Base-by-base conservation (phyloP, 1,140 invertebrate species). In the Pteromalus puparum region DNA sequence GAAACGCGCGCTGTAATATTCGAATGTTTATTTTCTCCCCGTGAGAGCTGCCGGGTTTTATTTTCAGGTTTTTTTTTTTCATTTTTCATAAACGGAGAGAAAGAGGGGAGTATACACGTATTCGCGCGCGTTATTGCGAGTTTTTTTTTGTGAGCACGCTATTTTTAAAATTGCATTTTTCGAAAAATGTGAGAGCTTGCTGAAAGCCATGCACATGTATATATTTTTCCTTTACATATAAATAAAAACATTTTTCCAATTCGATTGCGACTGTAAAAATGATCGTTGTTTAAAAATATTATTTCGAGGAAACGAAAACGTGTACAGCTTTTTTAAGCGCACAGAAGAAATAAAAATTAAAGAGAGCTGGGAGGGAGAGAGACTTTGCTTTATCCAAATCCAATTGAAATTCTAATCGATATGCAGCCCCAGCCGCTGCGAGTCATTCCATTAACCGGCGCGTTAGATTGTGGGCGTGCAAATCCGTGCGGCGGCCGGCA, bases 131-230 rank as follows among this genome's bases (percentile, higher is more conserved):
- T 70, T 70, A 70, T 70, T 70, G 75, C 75, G 4, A 70, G 12
- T 7, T 21, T 24, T 53, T 34, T 75, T 48, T 48, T 48, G 38
- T 10, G 42, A 13, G 10, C 2, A 13, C n/a, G 9, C 67, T 70
- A 7, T 42, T 75, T 75, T 30, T 15, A 21, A 77, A 77, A 77
- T 77, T 77, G 75, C 48, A 77, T 77, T 77, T 77, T 30, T 77
- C 26, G 48, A 77, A 77, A 77, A n/a, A 9, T 21, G 34, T 34
- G 4, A 30, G 26, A 18, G 21, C 21, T 9, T 21, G 67, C 7
- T 61, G 53, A 61, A 18, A 21, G 18, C 18, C 53, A 18, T 1
- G 53, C 5, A 18, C 53, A 18, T 1, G 53, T 4, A 18, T 61
- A 30, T 30, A 10, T 26, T 28, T 70, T 70, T 70, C 67, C n/a